phyloP scores from a whole-genome alignment of 2,113 vertebrate genomes.

The Cervus canadensis region DNA sequence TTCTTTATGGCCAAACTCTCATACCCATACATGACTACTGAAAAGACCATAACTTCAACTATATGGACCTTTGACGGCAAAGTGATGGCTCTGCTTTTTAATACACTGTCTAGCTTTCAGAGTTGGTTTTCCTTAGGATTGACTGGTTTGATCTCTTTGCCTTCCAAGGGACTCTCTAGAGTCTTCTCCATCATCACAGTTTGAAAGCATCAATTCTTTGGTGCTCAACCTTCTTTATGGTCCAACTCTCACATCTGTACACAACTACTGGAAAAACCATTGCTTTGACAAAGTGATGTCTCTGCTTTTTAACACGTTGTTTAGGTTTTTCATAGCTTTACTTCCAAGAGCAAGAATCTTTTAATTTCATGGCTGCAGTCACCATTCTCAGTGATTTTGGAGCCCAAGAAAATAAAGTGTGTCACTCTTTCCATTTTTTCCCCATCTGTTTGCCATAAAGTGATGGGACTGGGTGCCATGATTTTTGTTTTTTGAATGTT shows the following conservation, averaged over 20 bases:
- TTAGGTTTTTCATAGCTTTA: background rate
- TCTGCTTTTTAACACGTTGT: background rate
- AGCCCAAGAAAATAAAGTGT: background rate
- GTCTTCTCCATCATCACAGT: background rate
- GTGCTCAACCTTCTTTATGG: background rate
- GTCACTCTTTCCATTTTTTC: background rate
- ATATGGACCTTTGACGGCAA: background rate
- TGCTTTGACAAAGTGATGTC: background rate
- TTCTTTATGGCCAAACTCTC: background rate
- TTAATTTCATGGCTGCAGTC: background rate
- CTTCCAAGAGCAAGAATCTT: background rate
- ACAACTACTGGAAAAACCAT: background rate
- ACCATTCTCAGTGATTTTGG: background rate
- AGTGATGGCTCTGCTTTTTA: background rate
- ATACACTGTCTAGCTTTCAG: background rate
- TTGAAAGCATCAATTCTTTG: background rate
- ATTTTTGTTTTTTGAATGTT: background rate
- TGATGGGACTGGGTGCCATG: background rate
- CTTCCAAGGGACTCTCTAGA: background rate
- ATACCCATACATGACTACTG: background rate
- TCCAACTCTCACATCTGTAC: background rate
- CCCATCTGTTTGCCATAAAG: background rate
- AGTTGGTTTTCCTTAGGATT: background rate
- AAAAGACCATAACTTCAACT: background rate
- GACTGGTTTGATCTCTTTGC: background rate